Conservation (phyloP, 1,140 invertebrate species). For the Cydia splendana region DNA sequence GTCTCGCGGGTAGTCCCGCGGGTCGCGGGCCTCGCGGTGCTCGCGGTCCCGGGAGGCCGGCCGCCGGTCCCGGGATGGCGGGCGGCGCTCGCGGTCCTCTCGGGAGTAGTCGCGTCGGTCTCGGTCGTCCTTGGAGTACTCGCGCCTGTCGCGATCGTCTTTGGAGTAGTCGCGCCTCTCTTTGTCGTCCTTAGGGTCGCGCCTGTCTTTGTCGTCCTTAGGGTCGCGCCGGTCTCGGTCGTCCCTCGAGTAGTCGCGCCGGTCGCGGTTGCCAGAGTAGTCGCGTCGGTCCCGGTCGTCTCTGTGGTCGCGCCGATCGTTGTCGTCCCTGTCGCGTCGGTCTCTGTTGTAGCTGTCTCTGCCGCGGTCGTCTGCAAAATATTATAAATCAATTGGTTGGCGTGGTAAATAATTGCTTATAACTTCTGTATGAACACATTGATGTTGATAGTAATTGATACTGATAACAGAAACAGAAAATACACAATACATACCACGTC, state of each 20-base stretch:
- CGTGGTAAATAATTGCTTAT: too few relatives aligned
- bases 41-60: conserved; percentile 37
- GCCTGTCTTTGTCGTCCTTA: conserved; percentile 5
- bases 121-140: conserved; percentile 33
- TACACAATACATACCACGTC: conserved; percentile 56
- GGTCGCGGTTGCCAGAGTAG: conserved; percentile 38
- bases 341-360: conserved; percentile 57
- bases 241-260: conserved; percentile 39
- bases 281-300: conserved; percentile 54
- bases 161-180: conserved; percentile 32
- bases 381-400: too few relatives aligned
- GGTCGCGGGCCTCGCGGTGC: conserved; percentile 1
- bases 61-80: not conserved
- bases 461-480: too few relatives aligned
- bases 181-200: conserved; percentile 32
- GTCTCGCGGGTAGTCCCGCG: conserved; percentile 13
- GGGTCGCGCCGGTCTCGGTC: conserved; percentile 29
- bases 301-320: conserved; percentile 62
- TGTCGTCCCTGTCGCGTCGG: conserved; percentile 47
- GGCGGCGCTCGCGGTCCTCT: conserved; percentile 21
- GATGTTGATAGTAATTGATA: too few relatives aligned
- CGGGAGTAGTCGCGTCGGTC: conserved; percentile 34
- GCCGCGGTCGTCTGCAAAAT: conserved; percentile 63
- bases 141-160: conserved; percentile 26
- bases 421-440: too few relatives aligned